Conservation (phyloP, 2,797 vertebrate genomes). For the Xenopus petersii region DNA sequence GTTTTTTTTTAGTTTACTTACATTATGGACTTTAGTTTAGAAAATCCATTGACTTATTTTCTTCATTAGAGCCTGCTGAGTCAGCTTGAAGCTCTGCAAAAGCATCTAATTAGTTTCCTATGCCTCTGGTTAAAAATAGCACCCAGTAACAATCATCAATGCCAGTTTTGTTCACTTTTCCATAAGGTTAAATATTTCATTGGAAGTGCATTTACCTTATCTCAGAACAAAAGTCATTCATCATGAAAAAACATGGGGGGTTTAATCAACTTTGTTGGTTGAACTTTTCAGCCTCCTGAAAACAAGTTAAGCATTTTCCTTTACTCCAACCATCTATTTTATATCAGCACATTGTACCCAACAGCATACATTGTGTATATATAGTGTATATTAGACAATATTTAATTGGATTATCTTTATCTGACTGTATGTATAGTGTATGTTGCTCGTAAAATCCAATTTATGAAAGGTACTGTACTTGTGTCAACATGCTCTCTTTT, state of each 20-base stretch:
- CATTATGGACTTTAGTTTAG: constrained; percentile 47
- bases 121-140: constrained; percentile 57
- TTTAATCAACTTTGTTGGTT: constrained; percentile 57
- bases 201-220: constrained; percentile 56
- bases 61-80: constrained; percentile 48
- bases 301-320: constrained; percentile 47
- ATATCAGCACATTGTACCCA: too few species aligned
- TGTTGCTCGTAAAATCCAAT: too few species aligned
- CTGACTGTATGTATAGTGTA: too few species aligned
- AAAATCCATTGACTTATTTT: constrained; percentile 49
- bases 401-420: too few species aligned
- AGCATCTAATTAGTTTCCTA: constrained; percentile 61
- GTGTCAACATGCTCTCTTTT: too few species aligned
- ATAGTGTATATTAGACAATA: too few species aligned
- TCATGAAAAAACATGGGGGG: constrained; percentile 54
- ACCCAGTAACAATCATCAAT: constrained; percentile 55
- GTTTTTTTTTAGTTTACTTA: constrained; percentile 17
- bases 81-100: constrained; percentile 45
- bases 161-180: constrained; percentile 56
- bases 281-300: constrained; percentile 52
- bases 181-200: constrained; percentile 61
- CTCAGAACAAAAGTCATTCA: constrained; percentile 53
- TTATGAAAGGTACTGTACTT: too few species aligned
- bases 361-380: too few species aligned
- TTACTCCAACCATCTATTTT: too few species aligned